Evolutionary conservation across 2,113 vertebrate genomes (phyloP).

Genomic region (Pelusios castaneus): DNA sequence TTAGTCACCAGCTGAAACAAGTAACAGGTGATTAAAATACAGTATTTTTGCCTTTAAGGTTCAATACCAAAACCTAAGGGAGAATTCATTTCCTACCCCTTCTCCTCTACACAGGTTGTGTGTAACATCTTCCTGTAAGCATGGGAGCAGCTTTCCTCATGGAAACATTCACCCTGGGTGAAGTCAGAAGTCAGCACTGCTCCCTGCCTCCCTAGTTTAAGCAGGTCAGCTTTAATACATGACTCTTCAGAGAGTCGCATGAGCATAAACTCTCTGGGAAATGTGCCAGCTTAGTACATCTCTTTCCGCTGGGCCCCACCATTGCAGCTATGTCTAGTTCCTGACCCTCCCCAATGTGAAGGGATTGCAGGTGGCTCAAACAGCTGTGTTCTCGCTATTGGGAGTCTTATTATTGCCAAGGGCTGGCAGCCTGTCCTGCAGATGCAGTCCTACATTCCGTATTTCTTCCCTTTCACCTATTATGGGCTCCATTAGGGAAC

Average conservation of each 20-base stretch:
- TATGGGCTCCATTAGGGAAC: neutral
- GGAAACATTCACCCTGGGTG: neutral
- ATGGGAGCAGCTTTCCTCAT: neutral
- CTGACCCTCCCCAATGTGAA: neutral
- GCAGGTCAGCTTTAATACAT: neutral
- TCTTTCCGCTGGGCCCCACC: neutral
- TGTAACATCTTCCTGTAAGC: neutral
- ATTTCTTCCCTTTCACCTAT: neutral
- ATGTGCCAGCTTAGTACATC: neutral
- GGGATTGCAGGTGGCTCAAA: slow-evolving; percentile 1
- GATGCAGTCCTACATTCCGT: neutral
- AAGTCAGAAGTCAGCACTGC: neutral
- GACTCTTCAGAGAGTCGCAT: neutral
- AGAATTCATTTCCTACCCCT: neutral
- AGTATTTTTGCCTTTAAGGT: neutral
- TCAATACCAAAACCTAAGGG: neutral
- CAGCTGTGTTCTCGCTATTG: neutral
- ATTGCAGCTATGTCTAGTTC: neutral
- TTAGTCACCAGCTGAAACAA: neutral
- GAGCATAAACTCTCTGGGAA: neutral
- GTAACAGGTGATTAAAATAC: neutral
- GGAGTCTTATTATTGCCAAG: neutral
- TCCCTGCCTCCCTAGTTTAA: neutral
- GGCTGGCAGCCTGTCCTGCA: neutral
- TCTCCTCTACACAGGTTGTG: neutral